Percentiles rank a stretch among this genome's conserved stretches.
phyloP scores from a whole-genome alignment of 2,113 vertebrate species.

The Phyllostomus hastatus region DNA sequence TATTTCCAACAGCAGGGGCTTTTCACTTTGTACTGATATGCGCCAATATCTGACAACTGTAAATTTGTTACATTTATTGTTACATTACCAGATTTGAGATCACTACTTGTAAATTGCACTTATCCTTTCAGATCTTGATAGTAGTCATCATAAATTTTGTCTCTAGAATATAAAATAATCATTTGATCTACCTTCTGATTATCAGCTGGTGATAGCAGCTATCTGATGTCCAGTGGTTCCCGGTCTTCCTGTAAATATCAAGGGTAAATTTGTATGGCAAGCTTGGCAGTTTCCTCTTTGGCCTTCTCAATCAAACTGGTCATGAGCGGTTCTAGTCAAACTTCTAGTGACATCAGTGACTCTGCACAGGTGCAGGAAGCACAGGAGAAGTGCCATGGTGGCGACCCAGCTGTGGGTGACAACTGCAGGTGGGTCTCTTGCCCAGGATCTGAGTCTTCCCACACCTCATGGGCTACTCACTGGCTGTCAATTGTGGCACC shows the following conservation, averaged over 20 bases:
- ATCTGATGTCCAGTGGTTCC: conserved; percentile 82
- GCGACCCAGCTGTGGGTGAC: not conserved
- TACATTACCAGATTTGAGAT: conserved; percentile 91
- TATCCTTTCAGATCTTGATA: conserved; percentile 83
- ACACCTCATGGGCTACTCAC: conserved; percentile 2
- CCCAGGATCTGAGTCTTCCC: accelerated
- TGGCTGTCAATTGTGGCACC: conserved; percentile 27
- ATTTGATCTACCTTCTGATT: conserved; percentile 78
- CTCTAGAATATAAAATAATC: conserved; percentile 84
- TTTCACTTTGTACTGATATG: conserved; percentile 96
- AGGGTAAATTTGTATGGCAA: conserved; percentile 82
- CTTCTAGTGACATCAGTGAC: conserved; percentile 70
- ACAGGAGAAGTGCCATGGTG: conserved; percentile 49
- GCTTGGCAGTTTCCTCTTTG: conserved; percentile 81
- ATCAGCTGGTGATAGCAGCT: conserved; percentile 80
- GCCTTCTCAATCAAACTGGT: conserved; percentile 78
- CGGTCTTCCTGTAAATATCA: conserved; percentile 48
- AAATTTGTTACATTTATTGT: conserved; percentile 90
- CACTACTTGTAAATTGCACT: conserved; percentile 88
- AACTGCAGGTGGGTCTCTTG: not conserved
- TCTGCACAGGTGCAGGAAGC: conserved; percentile 33
- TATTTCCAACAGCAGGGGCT: conserved; percentile 89
- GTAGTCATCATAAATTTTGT: conserved; percentile 88
- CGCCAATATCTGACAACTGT: conserved; percentile 88
- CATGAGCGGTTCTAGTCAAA: conserved; percentile 74